phyloP scores from a whole-genome alignment of 2,797 vertebrate genomes.

The Pristis pectinata region DNA sequence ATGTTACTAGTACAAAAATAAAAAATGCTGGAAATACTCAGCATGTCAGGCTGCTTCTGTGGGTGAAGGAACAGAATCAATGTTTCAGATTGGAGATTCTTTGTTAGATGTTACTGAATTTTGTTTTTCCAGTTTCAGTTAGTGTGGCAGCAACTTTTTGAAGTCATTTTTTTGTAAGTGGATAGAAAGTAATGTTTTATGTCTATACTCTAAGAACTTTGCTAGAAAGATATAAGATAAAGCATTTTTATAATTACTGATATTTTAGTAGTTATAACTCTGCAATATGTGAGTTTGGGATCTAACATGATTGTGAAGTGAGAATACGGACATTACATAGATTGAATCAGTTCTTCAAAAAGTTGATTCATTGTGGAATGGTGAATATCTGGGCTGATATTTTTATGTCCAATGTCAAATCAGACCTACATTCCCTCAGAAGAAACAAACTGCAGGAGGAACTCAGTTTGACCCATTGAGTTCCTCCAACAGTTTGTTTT shows the following conservation, averaged over 20 bases:
- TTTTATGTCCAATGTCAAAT: not conserved
- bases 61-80: too few species aligned
- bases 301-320: not conserved
- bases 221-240: not conserved
- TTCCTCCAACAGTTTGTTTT: too few species aligned
- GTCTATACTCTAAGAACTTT: not conserved
- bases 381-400: not conserved
- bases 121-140: not conserved
- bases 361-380: not conserved
- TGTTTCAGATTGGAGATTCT: too few species aligned
- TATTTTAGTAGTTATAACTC: too few species aligned
- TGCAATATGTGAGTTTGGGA: not conserved
- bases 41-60: too few species aligned
- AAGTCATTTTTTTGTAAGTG: not conserved
- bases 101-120: not conserved
- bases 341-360: not conserved
- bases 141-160: not conserved
- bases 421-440: not conserved
- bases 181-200: not conserved
- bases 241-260: not conserved
- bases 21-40: too few species aligned
- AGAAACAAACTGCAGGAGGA: too few species aligned
- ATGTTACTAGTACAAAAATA: not conserved
- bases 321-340: not conserved
- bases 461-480: too few species aligned